Evolutionary conservation across 1,140 invertebrate species (phyloP).

Genomic region (Rhizoglyphus robini): DNA sequence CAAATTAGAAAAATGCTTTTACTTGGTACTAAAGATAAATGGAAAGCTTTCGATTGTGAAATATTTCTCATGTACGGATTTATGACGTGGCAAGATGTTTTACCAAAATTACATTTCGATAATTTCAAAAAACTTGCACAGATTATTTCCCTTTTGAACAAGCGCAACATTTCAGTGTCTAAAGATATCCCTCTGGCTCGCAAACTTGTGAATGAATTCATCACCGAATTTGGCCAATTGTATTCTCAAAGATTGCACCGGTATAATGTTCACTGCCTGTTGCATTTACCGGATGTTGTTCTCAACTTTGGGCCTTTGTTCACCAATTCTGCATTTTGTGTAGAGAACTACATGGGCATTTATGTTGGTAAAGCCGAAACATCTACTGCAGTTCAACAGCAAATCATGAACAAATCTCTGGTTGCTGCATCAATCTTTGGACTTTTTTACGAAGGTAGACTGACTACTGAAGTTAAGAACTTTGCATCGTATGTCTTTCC

Average conservation of each 20-base stretch:
- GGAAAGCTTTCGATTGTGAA: not conserved
- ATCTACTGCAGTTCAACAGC: not conserved
- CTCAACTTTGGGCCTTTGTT: not conserved
- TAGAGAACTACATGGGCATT: not conserved
- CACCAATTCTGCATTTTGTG: not conserved
- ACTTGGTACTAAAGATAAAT: not conserved
- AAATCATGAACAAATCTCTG: not conserved
- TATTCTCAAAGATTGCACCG: not conserved
- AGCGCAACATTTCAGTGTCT: not conserved
- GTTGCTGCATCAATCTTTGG: not conserved
- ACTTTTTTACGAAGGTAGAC: not conserved
- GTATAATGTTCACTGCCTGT: not conserved
- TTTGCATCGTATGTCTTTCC: not conserved
- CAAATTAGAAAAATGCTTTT: not conserved
- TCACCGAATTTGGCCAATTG: not conserved
- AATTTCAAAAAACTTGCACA: not conserved
- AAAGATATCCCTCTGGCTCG: not conserved
- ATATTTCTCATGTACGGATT: not conserved
- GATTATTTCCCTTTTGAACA: not conserved
- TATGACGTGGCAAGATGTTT: not conserved
- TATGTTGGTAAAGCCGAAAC: not conserved
- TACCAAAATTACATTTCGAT: not conserved
- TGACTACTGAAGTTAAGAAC: not conserved
- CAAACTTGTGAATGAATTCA: not conserved
- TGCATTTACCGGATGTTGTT: not conserved